Evolutionary conservation across 2,797 vertebrate genomes (phyloP), one percentile per base, ranked within the genome.

Genomic region (Periophthalmus magnuspinnatus): DNA sequence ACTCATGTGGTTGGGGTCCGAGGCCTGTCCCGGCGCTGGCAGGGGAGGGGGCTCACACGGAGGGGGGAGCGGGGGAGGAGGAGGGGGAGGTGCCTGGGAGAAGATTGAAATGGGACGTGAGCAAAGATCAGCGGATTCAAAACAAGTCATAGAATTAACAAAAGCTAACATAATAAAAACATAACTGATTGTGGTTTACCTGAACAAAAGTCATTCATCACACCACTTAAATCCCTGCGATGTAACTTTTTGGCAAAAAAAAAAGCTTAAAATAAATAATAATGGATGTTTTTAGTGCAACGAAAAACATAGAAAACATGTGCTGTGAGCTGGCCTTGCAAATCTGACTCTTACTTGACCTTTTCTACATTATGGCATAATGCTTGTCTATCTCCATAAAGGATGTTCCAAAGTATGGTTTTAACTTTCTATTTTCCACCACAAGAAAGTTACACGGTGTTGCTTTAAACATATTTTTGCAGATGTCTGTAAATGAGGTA

Each of bases 1-100:
- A 0, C 96, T 99, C 97, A 98, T 98, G 92, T 99, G 97, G 88
- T 94, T 97, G 89, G 95, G 83, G 72, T 97, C 96, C 0, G 94
- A 93, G 52, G 94, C 86, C 45, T 92, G 93, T 81, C 93, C 90
- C 10, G 90, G 81, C 41, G 94, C 94, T 67, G 93, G 93, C 69
- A 94, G 82, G 0, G 93, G 94, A 59, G 94, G 93, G 34, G 94
- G 90, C 68, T 90, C 91, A 52, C 83, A 80, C 77, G 95, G 78
- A 72, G 95, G 1, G 74, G 95, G 38, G 82, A 95, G 77, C 72
- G 95, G 14, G 69, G 96, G 76, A 77, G 96, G 34, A 16, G 94
- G 88, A 10, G 95, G 36, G 0, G 94, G 75, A 6, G 86, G 78
- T n/a, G 88, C 84, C 90, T 82, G 16, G 34, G 72, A 48, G 68